Evolutionary conservation across 2,888 invertebrate species (phyloP), one percentile per base, ranked within the genome.

Genomic region (Dinocampus coccinellae): DNA sequence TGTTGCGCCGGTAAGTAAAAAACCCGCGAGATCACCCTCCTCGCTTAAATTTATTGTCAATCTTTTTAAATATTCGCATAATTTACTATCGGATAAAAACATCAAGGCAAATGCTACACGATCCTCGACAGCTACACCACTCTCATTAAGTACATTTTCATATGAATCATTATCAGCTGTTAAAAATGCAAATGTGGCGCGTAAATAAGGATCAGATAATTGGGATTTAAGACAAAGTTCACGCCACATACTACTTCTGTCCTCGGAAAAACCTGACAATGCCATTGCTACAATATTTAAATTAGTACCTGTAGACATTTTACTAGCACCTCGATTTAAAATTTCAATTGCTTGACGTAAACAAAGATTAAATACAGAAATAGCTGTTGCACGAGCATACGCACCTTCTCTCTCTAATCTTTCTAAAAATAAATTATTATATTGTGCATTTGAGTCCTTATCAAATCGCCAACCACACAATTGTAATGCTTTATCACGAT

Each of bases 391-490:
- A 84, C 97, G 91, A 69, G 94, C 92, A 88, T 92, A 92, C 79
- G 92, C 90, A 85, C 92, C 91, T 84, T 93, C 93, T 69, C 91
- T 91, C 85, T 94, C 94, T 52, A 96, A 89, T 79, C 92, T 90
- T 64, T 92, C 91, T n/a, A 93, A 85, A 75, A 92, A 92, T 62
- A 84, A 79, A 74, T 84, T 86, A 70, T 90, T 89, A 4, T 89
- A 89, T 39, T 91, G 84, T 3, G 88, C 85, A 68, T 88, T 87
- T 0, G 88, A 89, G 82, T 94, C 94, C 85, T 92, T 92, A 78
- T 96, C 95, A 86, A 93, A 93, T 74, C 92, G 92, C 97, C 97
- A 98, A 22, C 96, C 96, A 89, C 97, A 97, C 75, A 97, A 89
- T 84, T 93, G 93, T 74, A 97, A 89, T 1, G 95, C 95, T 84